These are phyloP conservation scores for Tyria jacobaeae DNA, from an alignment of 2,888 invertebrate genomes.

Conservation along the genomic window DNA sequence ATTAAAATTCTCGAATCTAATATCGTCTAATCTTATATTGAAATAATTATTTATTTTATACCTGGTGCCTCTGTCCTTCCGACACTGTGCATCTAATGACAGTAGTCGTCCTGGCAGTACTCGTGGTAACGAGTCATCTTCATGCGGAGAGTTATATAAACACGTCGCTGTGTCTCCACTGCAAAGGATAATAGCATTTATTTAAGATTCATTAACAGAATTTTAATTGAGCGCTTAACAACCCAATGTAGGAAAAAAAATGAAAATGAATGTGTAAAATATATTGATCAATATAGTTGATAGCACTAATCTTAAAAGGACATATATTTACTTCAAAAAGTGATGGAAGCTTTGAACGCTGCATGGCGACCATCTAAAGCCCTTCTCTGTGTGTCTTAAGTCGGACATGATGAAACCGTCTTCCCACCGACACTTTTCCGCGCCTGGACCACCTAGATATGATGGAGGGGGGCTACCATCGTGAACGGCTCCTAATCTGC, in stretches of 20 bases:
- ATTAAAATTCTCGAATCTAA: background rate
- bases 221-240: too few relatives aligned
- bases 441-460: constrained; percentile 97
- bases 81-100: constrained; percentile 96
- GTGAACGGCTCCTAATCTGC: constrained; percentile 97
- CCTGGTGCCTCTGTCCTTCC: constrained; percentile 96
- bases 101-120: constrained; percentile 95
- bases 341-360: constrained; percentile 97
- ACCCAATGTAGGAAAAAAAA: too few relatives aligned
- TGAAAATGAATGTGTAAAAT: too few relatives aligned
- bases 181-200: constrained; percentile 56
- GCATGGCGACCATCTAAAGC: constrained; percentile 97
- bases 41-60: constrained; percentile 35
- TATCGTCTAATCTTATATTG: too few relatives aligned
- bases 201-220: background rate
- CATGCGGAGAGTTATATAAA: constrained; percentile 96
- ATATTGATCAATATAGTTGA: too few relatives aligned
- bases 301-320: background rate
- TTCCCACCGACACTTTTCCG: constrained; percentile 97
- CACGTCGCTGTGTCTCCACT: constrained; percentile 98
- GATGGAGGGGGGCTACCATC: constrained; percentile 98
- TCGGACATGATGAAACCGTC: constrained; percentile 99
- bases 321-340: constrained; percentile 93
- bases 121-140: constrained; percentile 95
- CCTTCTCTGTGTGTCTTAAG: constrained; percentile 96